Conservation (phyloP, 2,888 invertebrate genomes). For the Bombylius discolor region DNA sequence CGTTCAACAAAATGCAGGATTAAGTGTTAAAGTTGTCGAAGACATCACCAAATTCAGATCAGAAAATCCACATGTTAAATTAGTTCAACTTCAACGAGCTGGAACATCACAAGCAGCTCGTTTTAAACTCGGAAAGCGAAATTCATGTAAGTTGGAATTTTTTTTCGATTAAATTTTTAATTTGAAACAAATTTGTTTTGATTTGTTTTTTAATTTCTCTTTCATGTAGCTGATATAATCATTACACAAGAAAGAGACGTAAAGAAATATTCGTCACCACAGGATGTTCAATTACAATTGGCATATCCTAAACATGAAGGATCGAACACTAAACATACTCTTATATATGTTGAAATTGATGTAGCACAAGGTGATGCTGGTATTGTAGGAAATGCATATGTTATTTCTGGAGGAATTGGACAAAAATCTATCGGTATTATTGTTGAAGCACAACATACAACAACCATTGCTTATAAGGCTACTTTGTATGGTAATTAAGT, state of each 20-base stretch:
- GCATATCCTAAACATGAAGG: conserved; percentile 23
- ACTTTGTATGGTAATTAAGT: conserved; percentile 11
- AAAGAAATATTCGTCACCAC: conserved; percentile 19
- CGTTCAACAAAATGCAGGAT: not conserved
- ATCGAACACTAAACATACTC: conserved; percentile 20
- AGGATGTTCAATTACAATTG: conserved; percentile 27
- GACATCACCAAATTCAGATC: not conserved
- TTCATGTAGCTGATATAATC: conserved; percentile 24
- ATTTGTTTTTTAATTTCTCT: not conserved
- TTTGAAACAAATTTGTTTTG: too few species aligned
- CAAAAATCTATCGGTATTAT: conserved; percentile 28
- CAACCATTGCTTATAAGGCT: conserved; percentile 10
- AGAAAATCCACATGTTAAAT: not conserved
- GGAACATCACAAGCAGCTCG: not conserved
- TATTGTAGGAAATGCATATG: conserved; percentile 28
- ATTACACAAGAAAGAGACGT: conserved; percentile 25
- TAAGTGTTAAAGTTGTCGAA: not conserved
- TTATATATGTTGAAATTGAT: conserved; percentile 26
- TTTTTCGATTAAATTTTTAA: too few species aligned
- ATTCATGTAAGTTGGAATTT: not conserved
- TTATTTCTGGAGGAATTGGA: conserved; percentile 32
- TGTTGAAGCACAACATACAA: conserved; percentile 23
- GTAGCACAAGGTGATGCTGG: conserved; percentile 23
- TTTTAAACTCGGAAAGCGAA: not conserved
- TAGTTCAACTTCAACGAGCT: not conserved